Conservation (phyloP, 2,797 vertebrate species). For the Cryptoblepharus egeriae region DNA sequence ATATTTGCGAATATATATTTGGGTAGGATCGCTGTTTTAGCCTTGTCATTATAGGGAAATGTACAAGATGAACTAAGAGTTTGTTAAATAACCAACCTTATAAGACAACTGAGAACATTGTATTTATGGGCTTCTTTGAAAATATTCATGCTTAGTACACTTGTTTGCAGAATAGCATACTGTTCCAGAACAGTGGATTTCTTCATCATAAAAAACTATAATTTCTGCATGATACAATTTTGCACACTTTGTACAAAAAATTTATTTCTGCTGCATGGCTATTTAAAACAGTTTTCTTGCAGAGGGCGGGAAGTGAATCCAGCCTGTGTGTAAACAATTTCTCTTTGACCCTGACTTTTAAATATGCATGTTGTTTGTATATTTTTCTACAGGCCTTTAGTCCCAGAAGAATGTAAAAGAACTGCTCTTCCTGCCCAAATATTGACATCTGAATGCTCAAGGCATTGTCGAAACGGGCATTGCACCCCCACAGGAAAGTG, state of each 20-base stretch:
- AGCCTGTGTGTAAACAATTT: conserved; percentile 8
- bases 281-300: conserved; percentile 30
- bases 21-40: too few relatives aligned
- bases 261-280: conserved; percentile 15
- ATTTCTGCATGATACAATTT: neutral
- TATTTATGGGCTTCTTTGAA: neutral
- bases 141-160: conserved; percentile 3
- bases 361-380: conserved; percentile 20
- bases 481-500: conserved; percentile 94
- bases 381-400: conserved; percentile 81
- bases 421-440: conserved; percentile 86
- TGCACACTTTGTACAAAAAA: neutral
- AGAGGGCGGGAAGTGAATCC: conserved; percentile 1
- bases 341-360: conserved; percentile 43
- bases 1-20: neutral
- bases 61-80: neutral
- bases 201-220: neutral
- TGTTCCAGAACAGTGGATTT: neutral
- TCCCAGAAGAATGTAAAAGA: conserved; percentile 93
- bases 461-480: conserved; percentile 94
- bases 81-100: neutral
- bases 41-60: neutral
- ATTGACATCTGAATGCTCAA: conserved; percentile 90
- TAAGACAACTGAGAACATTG: neutral
- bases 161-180: neutral